phyloP scores from a whole-genome alignment of 2,797 vertebrate species.

The Danio kyathit region DNA sequence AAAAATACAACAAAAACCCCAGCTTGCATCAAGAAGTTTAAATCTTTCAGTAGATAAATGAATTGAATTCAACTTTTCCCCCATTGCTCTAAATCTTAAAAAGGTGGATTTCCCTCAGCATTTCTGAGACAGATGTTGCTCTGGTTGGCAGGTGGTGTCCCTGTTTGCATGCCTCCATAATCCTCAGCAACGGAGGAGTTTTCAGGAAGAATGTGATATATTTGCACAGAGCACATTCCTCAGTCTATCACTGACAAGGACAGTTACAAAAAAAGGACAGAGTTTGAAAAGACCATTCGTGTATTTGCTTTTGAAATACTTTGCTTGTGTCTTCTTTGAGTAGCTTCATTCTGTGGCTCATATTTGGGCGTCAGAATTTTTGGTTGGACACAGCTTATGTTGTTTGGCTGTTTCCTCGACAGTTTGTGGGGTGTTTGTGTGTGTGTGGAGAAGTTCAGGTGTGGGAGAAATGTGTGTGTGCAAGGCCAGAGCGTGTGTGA shows the following conservation, averaged over 20 bases:
- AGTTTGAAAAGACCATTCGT: constrained; percentile 15
- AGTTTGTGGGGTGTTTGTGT: constrained; percentile 54
- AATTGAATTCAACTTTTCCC: background rate
- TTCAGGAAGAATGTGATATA: constrained; percentile 53
- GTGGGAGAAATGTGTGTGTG: constrained; percentile 47
- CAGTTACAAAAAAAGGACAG: constrained; percentile 30
- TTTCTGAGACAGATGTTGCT: constrained; percentile 22
- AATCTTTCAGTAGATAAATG: background rate
- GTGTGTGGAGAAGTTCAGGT: constrained; percentile 34
- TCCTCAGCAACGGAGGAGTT: constrained; percentile 42
- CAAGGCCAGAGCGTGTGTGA: constrained; percentile 35
- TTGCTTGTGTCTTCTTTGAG: constrained; percentile 67
- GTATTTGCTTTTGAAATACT: constrained; percentile 57
- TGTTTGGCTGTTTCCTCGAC: constrained; percentile 71
- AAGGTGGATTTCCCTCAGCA: background rate
- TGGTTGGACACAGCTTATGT: constrained; percentile 63
- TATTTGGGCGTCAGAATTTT: constrained; percentile 64
- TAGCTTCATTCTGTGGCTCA: constrained; percentile 67
- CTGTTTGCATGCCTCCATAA: constrained; percentile 30
- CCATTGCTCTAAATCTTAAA: background rate
- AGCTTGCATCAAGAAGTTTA: background rate
- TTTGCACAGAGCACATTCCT: constrained; percentile 47
- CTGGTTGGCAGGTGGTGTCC: constrained; percentile 38
- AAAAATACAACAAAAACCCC: no score
- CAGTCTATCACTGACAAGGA: constrained; percentile 45